A percentile compares a stretch with the other conserved stretches of the same genome.
These are phyloP conservation scores for Rhinoptilus africanus DNA, from an alignment of 2,113 vertebrate species.

Conservation along the genomic window DNA sequence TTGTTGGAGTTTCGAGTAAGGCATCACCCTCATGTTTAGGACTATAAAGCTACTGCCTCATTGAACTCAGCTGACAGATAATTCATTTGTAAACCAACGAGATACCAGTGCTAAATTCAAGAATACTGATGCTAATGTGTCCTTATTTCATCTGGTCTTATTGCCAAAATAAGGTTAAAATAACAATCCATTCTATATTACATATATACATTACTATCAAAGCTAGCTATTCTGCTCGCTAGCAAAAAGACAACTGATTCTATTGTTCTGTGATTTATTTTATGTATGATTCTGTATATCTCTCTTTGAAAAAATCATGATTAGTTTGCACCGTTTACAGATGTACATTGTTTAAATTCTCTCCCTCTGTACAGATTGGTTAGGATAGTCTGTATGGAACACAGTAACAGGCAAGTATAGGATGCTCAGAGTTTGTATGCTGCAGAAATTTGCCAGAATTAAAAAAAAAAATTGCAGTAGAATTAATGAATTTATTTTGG, in stretches of 20 bases:
- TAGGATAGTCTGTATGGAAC: neutral
- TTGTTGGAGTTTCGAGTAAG: neutral
- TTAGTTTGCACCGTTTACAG: neutral
- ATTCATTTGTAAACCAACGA: neutral
- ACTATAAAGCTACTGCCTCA: neutral
- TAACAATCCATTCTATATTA: neutral
- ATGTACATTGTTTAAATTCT: neutral
- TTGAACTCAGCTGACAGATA: neutral
- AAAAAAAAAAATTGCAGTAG: neutral
- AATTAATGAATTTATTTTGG: conserved; percentile 65
- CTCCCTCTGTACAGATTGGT: neutral
- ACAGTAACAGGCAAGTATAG: neutral
- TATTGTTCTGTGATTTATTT: neutral
- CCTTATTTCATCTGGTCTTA: neutral
- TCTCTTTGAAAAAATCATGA: neutral
- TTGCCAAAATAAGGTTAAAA: neutral
- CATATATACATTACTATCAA: neutral
- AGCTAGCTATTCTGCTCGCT: neutral
- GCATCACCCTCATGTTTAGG: neutral
- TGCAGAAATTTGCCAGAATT: neutral
- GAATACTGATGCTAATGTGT: neutral
- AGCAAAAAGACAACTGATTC: neutral
- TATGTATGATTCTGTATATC: neutral
- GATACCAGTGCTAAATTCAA: neutral
- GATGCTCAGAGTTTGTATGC: neutral